phyloP scores from a whole-genome alignment of 2,113 vertebrate genomes.

The Regulus satrapa region DNA sequence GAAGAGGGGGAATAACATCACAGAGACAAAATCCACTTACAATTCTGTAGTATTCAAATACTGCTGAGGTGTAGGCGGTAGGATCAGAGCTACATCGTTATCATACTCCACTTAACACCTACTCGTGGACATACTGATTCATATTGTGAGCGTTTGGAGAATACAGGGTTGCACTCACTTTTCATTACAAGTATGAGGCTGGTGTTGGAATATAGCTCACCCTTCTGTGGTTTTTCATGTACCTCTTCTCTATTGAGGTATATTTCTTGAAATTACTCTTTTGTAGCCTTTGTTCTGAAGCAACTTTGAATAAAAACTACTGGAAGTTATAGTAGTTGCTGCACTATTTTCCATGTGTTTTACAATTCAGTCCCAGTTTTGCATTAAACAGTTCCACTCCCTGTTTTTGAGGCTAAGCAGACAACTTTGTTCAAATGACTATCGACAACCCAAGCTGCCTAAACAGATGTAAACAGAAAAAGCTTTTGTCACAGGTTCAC shows the following conservation, averaged over 20 bases:
- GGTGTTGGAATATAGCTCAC: neutral
- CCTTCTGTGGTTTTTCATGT: neutral
- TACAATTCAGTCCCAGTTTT: neutral
- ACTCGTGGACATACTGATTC: conserved; percentile 20
- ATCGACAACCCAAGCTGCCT: neutral
- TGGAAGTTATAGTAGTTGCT: neutral
- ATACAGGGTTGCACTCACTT: neutral
- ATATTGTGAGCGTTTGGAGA: neutral
- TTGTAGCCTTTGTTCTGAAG: conserved; percentile 23
- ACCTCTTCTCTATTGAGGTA: neutral
- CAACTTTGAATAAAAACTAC: conserved; percentile 10
- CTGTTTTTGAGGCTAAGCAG: conserved; percentile 38
- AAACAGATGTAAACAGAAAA: neutral
- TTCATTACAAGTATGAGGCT: neutral
- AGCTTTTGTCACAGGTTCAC: neutral
- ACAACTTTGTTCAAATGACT: conserved; percentile 49
- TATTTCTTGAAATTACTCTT: conserved; percentile 31
- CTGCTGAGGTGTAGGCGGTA: neutral
- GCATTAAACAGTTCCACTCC: conserved; percentile 18
- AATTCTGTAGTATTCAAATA: conserved; percentile 31
- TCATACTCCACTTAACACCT: conserved; percentile 14
- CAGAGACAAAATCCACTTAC: conserved; percentile 17
- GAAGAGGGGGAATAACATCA: neutral
- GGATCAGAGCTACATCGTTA: neutral
- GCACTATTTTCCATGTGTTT: neutral